These are phyloP conservation scores for Syngnathus scovelli DNA, from an alignment of 2,113 vertebrate species.

Conservation along the genomic window DNA sequence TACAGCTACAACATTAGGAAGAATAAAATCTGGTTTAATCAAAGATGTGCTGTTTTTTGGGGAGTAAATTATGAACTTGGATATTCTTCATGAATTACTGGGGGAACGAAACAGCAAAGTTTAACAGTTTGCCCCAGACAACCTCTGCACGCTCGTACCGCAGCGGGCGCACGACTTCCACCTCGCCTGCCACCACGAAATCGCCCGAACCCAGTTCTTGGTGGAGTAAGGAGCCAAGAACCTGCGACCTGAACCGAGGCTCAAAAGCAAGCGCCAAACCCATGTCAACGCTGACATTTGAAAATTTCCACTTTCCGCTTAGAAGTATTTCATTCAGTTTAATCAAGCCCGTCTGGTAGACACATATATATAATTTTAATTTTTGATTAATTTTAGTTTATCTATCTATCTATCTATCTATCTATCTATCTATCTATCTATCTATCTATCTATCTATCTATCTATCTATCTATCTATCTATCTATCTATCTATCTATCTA, in stretches of 20 bases:
- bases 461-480: too few species aligned
- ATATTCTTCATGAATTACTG: not conserved
- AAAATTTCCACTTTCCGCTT: not conserved
- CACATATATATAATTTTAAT: too few species aligned
- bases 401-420: too few species aligned
- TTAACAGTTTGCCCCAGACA: too few species aligned
- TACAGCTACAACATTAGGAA: conserved; percentile 76
- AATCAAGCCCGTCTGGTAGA: not conserved
- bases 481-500: too few species aligned
- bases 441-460: too few species aligned
- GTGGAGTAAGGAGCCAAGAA: not conserved
- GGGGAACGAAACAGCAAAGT: not conserved
- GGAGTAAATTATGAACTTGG: not conserved
- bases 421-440: too few species aligned
- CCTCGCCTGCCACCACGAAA: too few species aligned
- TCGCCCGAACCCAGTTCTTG: too few species aligned
- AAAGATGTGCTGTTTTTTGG: conserved; percentile 14
- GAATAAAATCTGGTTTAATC: conserved; percentile 78
- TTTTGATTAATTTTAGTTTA: too few species aligned
- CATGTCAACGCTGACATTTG: not conserved
- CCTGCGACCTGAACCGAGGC: not conserved
- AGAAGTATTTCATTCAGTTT: conserved; percentile 11
- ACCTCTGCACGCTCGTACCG: too few species aligned
- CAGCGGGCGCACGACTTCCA: too few species aligned
- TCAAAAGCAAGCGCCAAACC: not conserved